Evolutionary conservation across 2,113 vertebrate species (phyloP).

Genomic region (Recurvirostra avosetta): DNA sequence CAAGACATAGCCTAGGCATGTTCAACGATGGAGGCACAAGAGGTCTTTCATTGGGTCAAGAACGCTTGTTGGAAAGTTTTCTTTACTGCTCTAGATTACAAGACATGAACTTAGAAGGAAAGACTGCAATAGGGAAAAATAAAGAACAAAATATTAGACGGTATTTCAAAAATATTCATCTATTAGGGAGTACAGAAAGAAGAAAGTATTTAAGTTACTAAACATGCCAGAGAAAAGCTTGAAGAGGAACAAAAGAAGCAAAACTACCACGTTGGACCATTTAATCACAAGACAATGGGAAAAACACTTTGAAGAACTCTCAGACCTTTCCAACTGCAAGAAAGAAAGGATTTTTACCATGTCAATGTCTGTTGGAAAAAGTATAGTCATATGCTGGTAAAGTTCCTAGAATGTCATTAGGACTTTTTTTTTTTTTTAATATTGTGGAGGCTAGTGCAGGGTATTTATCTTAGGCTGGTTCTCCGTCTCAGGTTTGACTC

Average conservation of each 20-base stretch:
- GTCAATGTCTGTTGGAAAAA: background rate
- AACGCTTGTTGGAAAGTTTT: background rate
- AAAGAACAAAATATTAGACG: background rate
- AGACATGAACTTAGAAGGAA: background rate
- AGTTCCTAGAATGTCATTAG: background rate
- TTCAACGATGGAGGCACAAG: background rate
- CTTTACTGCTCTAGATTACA: background rate
- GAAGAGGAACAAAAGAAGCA: background rate
- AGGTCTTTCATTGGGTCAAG: background rate
- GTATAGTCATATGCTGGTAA: rapidly evolving
- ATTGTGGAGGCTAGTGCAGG: rapidly evolving
- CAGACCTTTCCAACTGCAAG: background rate
- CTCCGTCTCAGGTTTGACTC: background rate
- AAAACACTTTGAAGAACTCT: background rate
- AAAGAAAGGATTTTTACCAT: background rate
- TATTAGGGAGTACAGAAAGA: background rate
- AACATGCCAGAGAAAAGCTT: background rate
- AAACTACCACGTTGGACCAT: background rate
- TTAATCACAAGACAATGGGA: background rate
- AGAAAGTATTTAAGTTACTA: background rate
- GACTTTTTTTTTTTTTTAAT: background rate
- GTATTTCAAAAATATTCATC: background rate
- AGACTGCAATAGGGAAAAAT: background rate
- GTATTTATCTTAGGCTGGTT: background rate
- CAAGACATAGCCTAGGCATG: rapidly evolving